phyloP scores from a whole-genome alignment of 2,113 vertebrate species.

The Saimiri boliviensis region DNA sequence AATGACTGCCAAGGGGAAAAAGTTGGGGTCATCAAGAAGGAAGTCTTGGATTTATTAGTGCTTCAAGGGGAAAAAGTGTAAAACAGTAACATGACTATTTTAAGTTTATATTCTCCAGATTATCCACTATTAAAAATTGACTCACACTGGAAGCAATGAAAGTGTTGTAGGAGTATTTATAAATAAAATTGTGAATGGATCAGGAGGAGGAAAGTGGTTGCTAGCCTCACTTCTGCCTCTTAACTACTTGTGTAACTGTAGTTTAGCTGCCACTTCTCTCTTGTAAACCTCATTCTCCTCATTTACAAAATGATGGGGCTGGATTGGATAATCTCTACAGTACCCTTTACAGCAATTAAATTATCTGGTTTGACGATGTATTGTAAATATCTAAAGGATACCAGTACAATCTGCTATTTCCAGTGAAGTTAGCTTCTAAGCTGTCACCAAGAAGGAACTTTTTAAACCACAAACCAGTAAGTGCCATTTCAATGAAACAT shows the following conservation, averaged over 20 bases:
- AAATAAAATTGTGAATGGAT: background rate
- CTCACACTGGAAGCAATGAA: background rate
- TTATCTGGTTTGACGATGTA: background rate
- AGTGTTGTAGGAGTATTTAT: background rate
- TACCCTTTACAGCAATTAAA: background rate
- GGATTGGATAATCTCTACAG: background rate
- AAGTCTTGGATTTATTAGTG: background rate
- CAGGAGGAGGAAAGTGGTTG: background rate
- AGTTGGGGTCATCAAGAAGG: background rate
- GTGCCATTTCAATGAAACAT: slow-evolving; percentile 7
- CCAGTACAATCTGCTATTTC: background rate
- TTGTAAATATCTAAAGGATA: slow-evolving; percentile 32
- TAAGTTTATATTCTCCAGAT: background rate
- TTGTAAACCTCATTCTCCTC: slow-evolving; percentile 7
- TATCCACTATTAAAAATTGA: background rate
- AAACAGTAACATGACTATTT: background rate
- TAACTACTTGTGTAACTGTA: background rate
- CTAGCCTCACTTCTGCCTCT: background rate
- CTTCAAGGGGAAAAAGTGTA: background rate
- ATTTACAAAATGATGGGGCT: background rate
- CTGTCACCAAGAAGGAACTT: slow-evolving; percentile 30
- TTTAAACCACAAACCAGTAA: slow-evolving; percentile 39
- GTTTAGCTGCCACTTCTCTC: background rate
- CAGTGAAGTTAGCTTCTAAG: slow-evolving; percentile 11
- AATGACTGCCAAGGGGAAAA: background rate